These are phyloP conservation scores for Chrysopilus asiliformis DNA, from an alignment of 2,888 invertebrate genomes.

Conservation along the genomic window DNA sequence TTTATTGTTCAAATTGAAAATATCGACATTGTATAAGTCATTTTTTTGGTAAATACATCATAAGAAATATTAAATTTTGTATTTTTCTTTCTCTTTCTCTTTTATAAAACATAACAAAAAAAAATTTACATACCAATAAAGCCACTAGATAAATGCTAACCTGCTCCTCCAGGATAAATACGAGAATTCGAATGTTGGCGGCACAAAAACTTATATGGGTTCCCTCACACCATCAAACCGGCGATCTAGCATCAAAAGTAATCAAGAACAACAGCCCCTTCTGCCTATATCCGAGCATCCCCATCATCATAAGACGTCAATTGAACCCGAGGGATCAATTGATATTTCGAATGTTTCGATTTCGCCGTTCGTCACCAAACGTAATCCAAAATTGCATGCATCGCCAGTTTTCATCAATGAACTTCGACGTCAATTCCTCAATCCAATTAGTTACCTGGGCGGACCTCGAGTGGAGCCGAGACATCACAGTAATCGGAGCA, in stretches of 20 bases:
- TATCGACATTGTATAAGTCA: no score
- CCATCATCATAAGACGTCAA: no score
- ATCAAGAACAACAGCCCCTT: background rate
- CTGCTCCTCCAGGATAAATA: no score
- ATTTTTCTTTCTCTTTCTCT: no score
- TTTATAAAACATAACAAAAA: no score
- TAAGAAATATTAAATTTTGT: no score
- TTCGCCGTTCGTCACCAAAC: slow-evolving; percentile 20
- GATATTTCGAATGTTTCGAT: slow-evolving; percentile 19
- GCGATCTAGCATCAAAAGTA: background rate
- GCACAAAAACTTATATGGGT: no score
- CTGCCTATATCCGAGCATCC: background rate
- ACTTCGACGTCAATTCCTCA: slow-evolving; percentile 40
- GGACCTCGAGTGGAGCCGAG: slow-evolving; percentile 42
- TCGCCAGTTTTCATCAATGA: slow-evolving; percentile 43
- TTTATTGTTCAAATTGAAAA: no score
- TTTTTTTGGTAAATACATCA: no score
- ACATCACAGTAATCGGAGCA: slow-evolving; percentile 41
- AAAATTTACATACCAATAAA: no score
- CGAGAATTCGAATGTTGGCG: no score
- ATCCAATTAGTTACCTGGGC: slow-evolving; percentile 57
- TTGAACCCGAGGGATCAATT: slow-evolving; percentile 8
- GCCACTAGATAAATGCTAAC: no score
- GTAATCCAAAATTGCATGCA: slow-evolving; percentile 17
- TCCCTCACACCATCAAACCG: background rate